phyloP scores from a whole-genome alignment of 2,797 vertebrate genomes.

The Rhinatrema bivittatum region DNA sequence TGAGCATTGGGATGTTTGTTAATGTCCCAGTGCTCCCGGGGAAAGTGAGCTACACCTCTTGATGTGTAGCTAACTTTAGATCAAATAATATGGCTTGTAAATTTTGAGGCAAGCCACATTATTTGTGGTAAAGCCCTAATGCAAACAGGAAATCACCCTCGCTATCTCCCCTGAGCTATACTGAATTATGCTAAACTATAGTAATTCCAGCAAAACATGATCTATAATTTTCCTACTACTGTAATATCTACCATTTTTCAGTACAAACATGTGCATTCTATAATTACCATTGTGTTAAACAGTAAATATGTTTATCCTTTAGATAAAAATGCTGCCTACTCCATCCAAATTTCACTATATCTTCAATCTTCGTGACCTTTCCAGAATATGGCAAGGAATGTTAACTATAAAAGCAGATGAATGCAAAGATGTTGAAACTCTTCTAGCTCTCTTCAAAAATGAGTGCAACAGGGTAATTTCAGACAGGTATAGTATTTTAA shows the following conservation, averaged over 20 bases:
- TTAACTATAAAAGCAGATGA: slow-evolving; percentile 52
- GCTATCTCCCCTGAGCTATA: no score
- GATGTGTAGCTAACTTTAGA: no score
- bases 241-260: neutral
- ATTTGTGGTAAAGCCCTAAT: no score
- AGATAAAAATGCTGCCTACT: slow-evolving; percentile 64
- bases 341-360: slow-evolving; percentile 68
- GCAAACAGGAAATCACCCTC: no score
- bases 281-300: slow-evolving; percentile 3
- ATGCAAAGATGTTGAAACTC: slow-evolving; percentile 16
- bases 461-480: slow-evolving; percentile 63
- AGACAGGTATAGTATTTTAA: slow-evolving; percentile 46
- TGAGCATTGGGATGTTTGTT: no score
- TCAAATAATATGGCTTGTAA: no score
- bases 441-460: slow-evolving; percentile 58
- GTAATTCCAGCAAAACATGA: no score
- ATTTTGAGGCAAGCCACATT: no score
- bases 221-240: no score
- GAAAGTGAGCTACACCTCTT: no score
- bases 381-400: slow-evolving; percentile 71
- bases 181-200: no score
- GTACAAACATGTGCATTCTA: neutral
- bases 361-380: slow-evolving; percentile 64
- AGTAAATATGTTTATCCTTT: slow-evolving; percentile 6
- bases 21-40: no score